phyloP scores from a whole-genome alignment of 1,140 invertebrate genomes.

The Diploscapter pachys region DNA sequence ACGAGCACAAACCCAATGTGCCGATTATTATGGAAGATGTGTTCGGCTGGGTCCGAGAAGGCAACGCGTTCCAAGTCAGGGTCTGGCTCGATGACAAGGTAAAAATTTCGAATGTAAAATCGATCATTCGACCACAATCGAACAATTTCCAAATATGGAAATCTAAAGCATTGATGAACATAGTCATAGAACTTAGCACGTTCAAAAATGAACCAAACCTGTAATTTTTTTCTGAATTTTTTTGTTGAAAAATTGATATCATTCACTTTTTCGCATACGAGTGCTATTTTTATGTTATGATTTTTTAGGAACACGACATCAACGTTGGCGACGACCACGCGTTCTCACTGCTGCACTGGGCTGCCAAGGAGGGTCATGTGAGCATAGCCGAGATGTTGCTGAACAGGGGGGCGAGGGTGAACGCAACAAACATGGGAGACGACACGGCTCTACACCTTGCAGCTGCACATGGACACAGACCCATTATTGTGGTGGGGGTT shows the following conservation, averaged over 20 bases:
- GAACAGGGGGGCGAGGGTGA: slow-evolving; percentile 83
- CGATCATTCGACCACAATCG: too few relatives aligned
- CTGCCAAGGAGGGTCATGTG: slow-evolving; percentile 86
- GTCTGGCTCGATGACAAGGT: slow-evolving; percentile 76
- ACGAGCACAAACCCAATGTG: slow-evolving; percentile 58
- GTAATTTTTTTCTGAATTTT: too few relatives aligned
- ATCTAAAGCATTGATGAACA: too few relatives aligned
- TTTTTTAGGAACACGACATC: slow-evolving; percentile 37
- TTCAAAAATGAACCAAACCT: too few relatives aligned
- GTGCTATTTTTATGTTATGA: slow-evolving; percentile 63
- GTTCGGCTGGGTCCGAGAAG: slow-evolving; percentile 67
- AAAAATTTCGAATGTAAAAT: slow-evolving; percentile 95
- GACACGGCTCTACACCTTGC: slow-evolving; percentile 95
- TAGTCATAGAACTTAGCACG: too few relatives aligned
- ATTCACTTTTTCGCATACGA: too few relatives aligned
- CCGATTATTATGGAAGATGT: slow-evolving; percentile 55
- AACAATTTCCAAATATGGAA: too few relatives aligned
- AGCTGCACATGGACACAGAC: slow-evolving; percentile 87
- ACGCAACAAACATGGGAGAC: slow-evolving; percentile 96
- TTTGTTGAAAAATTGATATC: too few relatives aligned
- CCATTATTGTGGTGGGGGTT: slow-evolving; percentile 72
- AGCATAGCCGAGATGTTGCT: slow-evolving; percentile 93
- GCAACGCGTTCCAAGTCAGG: slow-evolving; percentile 94
- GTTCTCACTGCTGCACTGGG: slow-evolving; percentile 97
- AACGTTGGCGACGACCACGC: slow-evolving; percentile 73